Evolutionary conservation across 2,797 vertebrate species (phyloP), one percentile per base, ranked within the genome.

Genomic region (Leptatherina wallacei): DNA sequence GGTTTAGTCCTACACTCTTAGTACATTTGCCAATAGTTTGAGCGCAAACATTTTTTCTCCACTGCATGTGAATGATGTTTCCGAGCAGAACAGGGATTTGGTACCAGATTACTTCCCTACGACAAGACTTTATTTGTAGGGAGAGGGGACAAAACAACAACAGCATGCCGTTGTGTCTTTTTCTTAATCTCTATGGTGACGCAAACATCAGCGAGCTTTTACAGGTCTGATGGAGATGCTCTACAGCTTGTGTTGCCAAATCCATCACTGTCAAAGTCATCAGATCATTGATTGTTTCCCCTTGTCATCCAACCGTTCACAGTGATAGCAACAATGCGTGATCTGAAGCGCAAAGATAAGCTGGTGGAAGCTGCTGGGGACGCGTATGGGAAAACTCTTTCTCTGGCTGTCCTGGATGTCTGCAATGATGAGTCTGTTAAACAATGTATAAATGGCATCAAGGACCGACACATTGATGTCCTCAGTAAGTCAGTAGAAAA

Each of bases 281-380:
- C 27, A 62, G 5, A 32, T n/a, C 13, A 6, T 40, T 35, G 22
- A 51, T 51, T 32, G 8, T 13, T 22, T 30, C 14, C 18, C 1
- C 2, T 59, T 47, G 36, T 66, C 22, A 13, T 30, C 32, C 18
- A 44, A 14, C 22, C 57, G 20, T 78, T 42, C 51, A 4, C 81
- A 92, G 91, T 92, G 38, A 91, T 95, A 8, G 95, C 94, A 67
- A 95, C 94, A 7, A 93, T 95, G 94, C 89, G 93, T 55, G 94
- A 93, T 49, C 88, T 95, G 84, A 88, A 92, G 70, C 90, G 89
- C 71, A 92, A 93, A 22, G 91, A 89, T 14, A 92, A 92, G 54
- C 83, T 96, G 69, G 85, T 92, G 71, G 94, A 92, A 9, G 94
- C 92, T 0, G 93, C 92, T 0, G 96, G 93, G 20, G 86, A 91